These are phyloP conservation scores for Globicephala melas DNA, from an alignment of 2,113 vertebrate genomes.

Conservation along the genomic window DNA sequence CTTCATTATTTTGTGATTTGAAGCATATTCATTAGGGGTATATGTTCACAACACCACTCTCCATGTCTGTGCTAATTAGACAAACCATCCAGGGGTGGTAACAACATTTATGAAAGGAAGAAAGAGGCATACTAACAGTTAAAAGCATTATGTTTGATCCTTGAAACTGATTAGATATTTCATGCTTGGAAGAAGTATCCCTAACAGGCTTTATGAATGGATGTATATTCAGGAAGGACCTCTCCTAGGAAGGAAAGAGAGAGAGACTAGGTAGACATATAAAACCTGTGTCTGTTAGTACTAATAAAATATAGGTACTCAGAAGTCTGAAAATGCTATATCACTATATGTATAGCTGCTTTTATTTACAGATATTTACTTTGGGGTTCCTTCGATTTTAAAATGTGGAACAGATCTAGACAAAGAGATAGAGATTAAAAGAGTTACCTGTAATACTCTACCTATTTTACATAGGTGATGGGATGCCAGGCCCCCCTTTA, in stretches of 20 bases:
- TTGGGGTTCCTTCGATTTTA: neutral
- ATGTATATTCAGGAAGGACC: neutral
- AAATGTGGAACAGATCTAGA: neutral
- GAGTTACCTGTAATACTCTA: neutral
- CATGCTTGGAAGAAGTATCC: neutral
- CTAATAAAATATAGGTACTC: neutral
- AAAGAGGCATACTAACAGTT: neutral
- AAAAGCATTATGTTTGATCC: conserved; percentile 41
- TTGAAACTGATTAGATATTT: conserved; percentile 56
- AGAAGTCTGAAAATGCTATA: neutral
- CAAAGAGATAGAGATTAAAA: neutral
- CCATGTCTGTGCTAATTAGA: conserved; percentile 56
- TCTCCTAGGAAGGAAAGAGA: neutral
- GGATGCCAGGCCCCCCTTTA: neutral
- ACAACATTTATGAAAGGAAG: conserved; percentile 9
- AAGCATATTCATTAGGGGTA: neutral
- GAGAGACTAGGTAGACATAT: neutral
- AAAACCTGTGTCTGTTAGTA: neutral
- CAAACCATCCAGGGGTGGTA: conserved; percentile 22
- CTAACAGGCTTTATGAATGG: conserved; percentile 14
- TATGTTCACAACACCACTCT: conserved; percentile 31
- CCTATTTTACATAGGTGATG: neutral
- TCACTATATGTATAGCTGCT: neutral
- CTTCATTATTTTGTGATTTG: conserved; percentile 51
- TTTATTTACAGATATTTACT: neutral